phyloP scores from a whole-genome alignment of 2,888 invertebrate genomes.

The Athripsodes cinereus region DNA sequence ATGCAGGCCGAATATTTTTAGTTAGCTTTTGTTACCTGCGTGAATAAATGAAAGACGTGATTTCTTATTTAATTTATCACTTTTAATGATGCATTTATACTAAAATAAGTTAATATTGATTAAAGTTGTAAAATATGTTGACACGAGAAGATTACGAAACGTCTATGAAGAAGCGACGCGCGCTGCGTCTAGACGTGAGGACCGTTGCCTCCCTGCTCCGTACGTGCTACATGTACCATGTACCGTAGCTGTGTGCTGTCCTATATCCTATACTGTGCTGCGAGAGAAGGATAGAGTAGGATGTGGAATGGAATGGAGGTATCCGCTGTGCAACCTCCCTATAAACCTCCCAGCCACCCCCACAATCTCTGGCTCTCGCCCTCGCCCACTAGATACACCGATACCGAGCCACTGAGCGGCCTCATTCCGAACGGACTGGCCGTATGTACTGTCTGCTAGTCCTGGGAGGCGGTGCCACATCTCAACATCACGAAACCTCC shows the following conservation, averaged over 20 bases:
- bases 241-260: background rate
- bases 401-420: background rate
- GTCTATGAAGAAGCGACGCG: slow-evolving; percentile 20
- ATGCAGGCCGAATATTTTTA: no score
- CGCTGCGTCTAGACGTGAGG: slow-evolving; percentile 25
- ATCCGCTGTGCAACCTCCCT: background rate
- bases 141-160: slow-evolving; percentile 12
- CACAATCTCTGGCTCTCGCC: slow-evolving; percentile 16
- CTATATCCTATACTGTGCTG: no score
- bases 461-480: slow-evolving; percentile 22
- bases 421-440: slow-evolving; percentile 14
- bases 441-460: slow-evolving; percentile 26
- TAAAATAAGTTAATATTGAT: background rate
- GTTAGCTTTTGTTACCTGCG: no score
- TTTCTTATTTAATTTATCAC: no score
- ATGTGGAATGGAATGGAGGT: no score
- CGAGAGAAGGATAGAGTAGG: no score
- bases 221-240: background rate
- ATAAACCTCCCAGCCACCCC: slow-evolving; percentile 5
- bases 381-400: background rate
- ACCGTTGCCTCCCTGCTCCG: slow-evolving; percentile 3
- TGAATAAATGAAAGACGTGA: no score
- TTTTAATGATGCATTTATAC: no score
- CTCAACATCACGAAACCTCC: slow-evolving; percentile 5
- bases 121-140: slow-evolving; percentile 5